Evolutionary conservation across 1,140 invertebrate genomes (phyloP).

Genomic region (Hyles euphorbiae): DNA sequence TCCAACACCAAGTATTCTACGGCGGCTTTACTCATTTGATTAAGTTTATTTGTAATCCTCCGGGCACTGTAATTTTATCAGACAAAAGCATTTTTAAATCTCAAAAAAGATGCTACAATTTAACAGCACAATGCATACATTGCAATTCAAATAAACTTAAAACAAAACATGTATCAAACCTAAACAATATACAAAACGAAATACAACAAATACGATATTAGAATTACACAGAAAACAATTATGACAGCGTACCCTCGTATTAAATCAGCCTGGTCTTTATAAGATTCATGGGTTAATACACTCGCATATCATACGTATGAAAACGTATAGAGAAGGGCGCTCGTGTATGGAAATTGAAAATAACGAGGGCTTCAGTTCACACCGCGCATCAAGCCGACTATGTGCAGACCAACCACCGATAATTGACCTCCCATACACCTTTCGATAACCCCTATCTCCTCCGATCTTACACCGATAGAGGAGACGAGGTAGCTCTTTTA

Average conservation of each 20-base stretch:
- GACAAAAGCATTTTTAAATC: too few species aligned
- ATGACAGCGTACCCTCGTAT: conserved; percentile 11
- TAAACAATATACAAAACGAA: background rate
- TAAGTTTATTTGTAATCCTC: too few species aligned
- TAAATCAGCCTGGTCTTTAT: conserved; percentile 61
- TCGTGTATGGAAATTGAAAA: conserved; percentile 72
- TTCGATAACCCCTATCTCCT: conserved; percentile 47
- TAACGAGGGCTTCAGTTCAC: conserved; percentile 68
- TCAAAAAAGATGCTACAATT: too few species aligned
- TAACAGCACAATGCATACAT: too few species aligned
- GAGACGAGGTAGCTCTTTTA: conserved; percentile 41
- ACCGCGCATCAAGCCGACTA: conserved; percentile 58
- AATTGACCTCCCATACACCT: conserved; percentile 44
- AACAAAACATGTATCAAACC: background rate
- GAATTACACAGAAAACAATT: too few species aligned
- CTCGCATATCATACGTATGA: conserved; percentile 55
- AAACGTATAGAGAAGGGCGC: conserved; percentile 56
- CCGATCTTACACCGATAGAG: conserved; percentile 43
- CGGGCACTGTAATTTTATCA: too few species aligned
- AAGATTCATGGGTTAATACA: conserved; percentile 71
- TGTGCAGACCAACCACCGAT: conserved; percentile 45
- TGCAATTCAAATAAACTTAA: too few species aligned
- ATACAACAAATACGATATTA: too few species aligned
- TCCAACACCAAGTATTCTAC: too few species aligned
- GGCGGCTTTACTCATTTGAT: too few species aligned